Base-by-base conservation (phyloP, 2,113 vertebrate genomes). In the Protobothrops mucrosquamatus region DNA sequence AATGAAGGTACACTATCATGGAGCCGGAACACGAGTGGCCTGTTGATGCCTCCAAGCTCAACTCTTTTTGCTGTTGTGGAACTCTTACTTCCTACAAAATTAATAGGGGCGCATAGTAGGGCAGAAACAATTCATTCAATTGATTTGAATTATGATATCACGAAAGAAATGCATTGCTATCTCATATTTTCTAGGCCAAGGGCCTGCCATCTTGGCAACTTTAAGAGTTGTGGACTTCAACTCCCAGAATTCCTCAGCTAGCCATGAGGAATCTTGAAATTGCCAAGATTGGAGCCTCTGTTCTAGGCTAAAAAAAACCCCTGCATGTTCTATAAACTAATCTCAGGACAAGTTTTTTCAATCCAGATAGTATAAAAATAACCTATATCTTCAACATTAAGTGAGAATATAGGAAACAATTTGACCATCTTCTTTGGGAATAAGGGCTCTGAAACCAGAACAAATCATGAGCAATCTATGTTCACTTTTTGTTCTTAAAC, bases 1-100 rank as follows among this genome's bases (percentile, higher is more conserved):
- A 98, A 93, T 57, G 95, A 88, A 0, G 98, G 98, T 4, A 95
- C 96, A 11, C 93, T 94, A 2, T 97, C 96, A 0, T 98, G 98
- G 14, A 98, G 95, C 26, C 97, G 96, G 94, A 98, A 98, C 87
- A 98, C 97, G 91, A 97, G 95, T 0, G 98, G 95, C 15, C 87
- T 95, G 48, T 15, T 51, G 55, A 2, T 6, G 1, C 56, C 56
- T 93, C 89, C 69, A 2, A 54, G 3, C 12, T 90, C 7, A 46
- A 2, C 92, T 1, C 86, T 81, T 34, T 91, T 61, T 11, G 93
- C 93, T 95, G 94, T 94, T 11, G 15, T 6, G 14, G 61, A 69
- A 43, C 29, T 5, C 22, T 94, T 91, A 61, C 11, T 85, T 92
- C 54, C 93, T 97, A 69, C 92, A 93, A 89, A 61, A 24, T 22